Evolutionary conservation across 2,888 invertebrate genomes (phyloP).

Genomic region (Sinopyrophorus schimmeli): DNA sequence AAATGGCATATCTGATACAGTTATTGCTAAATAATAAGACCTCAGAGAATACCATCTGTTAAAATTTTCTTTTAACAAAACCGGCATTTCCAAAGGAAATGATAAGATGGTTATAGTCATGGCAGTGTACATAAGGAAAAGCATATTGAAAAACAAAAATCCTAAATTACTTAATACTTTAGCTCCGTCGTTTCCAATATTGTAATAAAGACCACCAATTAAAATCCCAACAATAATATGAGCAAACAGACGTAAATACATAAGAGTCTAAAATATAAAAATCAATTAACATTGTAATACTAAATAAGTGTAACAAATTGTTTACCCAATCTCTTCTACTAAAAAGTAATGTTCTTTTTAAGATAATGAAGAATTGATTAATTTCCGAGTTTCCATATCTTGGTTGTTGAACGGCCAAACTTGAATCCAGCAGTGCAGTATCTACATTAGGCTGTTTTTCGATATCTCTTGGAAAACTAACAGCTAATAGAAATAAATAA

Average conservation of each 20-base stretch:
- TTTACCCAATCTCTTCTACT: conserved; percentile 87
- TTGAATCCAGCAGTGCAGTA: conserved; percentile 69
- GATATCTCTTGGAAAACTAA: conserved; percentile 62
- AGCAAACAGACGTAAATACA: conserved; percentile 91
- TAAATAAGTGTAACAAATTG: conserved; percentile 16
- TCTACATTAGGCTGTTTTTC: conserved; percentile 73
- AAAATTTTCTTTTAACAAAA: conserved; percentile 91
- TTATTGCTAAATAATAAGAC: conserved; percentile 94
- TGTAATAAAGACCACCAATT: conserved; percentile 93
- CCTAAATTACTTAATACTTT: conserved; percentile 96
- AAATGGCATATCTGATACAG: conserved; percentile 96
- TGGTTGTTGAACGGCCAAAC: conserved; percentile 63
- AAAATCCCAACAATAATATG: conserved; percentile 91
- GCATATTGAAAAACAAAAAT: conserved; percentile 96
- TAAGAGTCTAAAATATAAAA: conserved; percentile 75
- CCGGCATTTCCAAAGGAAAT: conserved; percentile 95
- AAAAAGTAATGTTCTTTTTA: conserved; percentile 82
- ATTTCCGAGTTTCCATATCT: conserved; percentile 83
- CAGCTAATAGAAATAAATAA: conserved; percentile 51
- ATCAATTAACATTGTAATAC: not conserved
- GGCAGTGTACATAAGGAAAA: conserved; percentile 99
- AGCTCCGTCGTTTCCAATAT: conserved; percentile 94
- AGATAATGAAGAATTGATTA: conserved; percentile 84
- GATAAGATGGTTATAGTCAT: conserved; percentile 98
- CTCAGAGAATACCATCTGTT: conserved; percentile 96